These are phyloP conservation scores for Cephus rjabovi DNA, from an alignment of 2,888 invertebrate genomes.

Conservation along the genomic window DNA sequence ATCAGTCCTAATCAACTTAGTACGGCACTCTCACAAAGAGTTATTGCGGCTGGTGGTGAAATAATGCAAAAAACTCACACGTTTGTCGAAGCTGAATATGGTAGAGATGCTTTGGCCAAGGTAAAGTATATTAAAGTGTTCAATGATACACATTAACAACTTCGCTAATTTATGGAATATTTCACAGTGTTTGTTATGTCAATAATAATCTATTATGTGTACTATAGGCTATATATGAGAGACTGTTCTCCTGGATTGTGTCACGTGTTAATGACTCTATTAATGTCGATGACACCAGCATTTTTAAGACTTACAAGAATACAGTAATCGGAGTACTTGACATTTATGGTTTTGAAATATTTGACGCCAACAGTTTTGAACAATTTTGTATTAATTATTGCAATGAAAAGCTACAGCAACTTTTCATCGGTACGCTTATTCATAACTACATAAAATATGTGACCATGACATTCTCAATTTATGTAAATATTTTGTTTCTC, in stretches of 20 bases:
- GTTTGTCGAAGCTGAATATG: conserved; percentile 85
- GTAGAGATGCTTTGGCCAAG: conserved; percentile 93
- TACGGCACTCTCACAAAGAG: conserved; percentile 84
- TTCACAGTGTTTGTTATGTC: too few species aligned
- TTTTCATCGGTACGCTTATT: conserved; percentile 84
- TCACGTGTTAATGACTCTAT: conserved; percentile 92
- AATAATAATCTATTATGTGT: conserved; percentile 14
- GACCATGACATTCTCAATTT: neutral
- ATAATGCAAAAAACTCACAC: conserved; percentile 92
- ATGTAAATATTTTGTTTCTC: conserved; percentile 22
- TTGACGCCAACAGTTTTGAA: conserved; percentile 96
- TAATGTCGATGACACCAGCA: conserved; percentile 74
- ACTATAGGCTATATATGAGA: conserved; percentile 87
- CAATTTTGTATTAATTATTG: conserved; percentile 99
- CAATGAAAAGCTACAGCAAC: conserved; percentile 97
- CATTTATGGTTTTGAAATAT: conserved; percentile 99
- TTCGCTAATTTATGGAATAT: too few species aligned
- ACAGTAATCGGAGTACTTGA: conserved; percentile 95
- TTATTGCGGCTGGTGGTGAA: conserved; percentile 94
- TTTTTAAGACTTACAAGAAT: conserved; percentile 72
- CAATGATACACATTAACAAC: too few species aligned
- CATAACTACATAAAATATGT: neutral
- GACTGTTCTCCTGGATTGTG: conserved; percentile 95
- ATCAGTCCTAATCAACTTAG: conserved; percentile 74
- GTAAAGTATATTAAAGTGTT: conserved; percentile 53